A percentile compares a stretch with the other conserved stretches of the same genome.
Evolutionary conservation across 1,140 invertebrate genomes (phyloP).

Genomic region (Cydia splendana): DNA sequence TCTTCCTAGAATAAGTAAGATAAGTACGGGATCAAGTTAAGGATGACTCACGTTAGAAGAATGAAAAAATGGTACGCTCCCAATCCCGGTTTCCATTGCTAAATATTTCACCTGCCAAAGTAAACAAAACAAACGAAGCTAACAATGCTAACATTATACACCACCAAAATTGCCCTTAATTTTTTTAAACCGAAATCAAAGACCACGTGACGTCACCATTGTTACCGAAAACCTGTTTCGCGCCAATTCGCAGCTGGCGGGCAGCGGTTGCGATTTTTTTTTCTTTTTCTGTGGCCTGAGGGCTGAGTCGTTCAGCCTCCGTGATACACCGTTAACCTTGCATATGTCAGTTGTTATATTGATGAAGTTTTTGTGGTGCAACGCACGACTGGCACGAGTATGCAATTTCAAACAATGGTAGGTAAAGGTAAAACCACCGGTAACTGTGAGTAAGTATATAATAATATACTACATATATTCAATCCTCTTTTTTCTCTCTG

Average conservation of each 20-base stretch:
- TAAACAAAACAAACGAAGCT: slow-evolving; percentile 35
- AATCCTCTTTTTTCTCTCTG: no score
- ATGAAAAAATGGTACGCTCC: neutral
- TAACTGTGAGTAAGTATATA: no score
- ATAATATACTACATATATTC: no score
- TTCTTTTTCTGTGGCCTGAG: slow-evolving; percentile 56
- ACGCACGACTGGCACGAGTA: neutral
- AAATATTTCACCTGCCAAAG: slow-evolving; percentile 43
- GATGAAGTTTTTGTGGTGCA: neutral
- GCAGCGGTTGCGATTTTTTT: slow-evolving; percentile 61
- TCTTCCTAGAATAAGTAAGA: no score
- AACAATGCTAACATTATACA: slow-evolving; percentile 37
- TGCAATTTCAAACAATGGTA: no score
- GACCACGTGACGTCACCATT: slow-evolving; percentile 73
- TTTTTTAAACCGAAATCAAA: slow-evolving; percentile 59
- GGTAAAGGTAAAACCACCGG: no score
- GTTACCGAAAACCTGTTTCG: slow-evolving; percentile 71
- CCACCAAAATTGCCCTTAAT: slow-evolving; percentile 45
- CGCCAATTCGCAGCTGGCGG: slow-evolving; percentile 76
- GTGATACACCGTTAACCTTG: slow-evolving; percentile 72
- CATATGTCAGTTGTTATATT: slow-evolving; percentile 46
- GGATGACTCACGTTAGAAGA: no score
- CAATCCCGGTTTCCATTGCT: neutral
- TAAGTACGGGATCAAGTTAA: no score
- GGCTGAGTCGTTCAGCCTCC: slow-evolving; percentile 59